Evolutionary conservation across 2,113 vertebrate species (phyloP).

Genomic region (Nerophis ophidion): DNA sequence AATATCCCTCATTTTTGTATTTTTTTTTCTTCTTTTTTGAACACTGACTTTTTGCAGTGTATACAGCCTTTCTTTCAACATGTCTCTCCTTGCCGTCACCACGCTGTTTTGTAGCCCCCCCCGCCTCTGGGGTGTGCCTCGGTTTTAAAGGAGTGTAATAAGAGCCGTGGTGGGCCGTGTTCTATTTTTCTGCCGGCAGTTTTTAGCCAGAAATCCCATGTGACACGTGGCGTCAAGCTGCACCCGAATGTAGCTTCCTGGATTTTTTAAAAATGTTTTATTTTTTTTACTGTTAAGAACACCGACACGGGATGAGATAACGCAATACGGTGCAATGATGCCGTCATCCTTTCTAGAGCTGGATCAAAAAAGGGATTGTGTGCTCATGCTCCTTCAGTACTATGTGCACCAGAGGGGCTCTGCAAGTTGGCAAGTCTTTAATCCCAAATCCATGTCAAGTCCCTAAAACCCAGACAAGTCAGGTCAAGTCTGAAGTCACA

Average conservation of each 20-base stretch:
- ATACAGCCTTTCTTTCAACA: conserved; percentile 13
- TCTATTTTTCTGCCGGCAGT: conserved; percentile 57
- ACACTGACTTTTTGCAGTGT: too few species aligned
- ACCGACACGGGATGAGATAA: conserved; percentile 8
- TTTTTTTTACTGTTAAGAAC: conserved; percentile 19
- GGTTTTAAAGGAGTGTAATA: conserved; percentile 49
- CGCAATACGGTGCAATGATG: conserved; percentile 2
- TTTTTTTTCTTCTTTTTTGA: too few species aligned
- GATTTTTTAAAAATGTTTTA: conserved; percentile 20
- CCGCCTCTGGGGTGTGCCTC: conserved; percentile 16
- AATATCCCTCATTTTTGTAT: too few species aligned
- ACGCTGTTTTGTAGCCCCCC: conserved; percentile 20
- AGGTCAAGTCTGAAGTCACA: too few species aligned
- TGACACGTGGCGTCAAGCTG: conserved; percentile 51
- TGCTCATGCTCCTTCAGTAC: not conserved
- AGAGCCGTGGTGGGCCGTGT: conserved; percentile 35
- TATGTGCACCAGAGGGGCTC: too few species aligned
- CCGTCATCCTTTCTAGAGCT: not conserved
- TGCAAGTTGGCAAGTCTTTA: too few species aligned
- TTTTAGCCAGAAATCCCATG: conserved; percentile 45
- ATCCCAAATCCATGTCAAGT: too few species aligned
- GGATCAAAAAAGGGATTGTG: not conserved
- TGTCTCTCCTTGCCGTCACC: not conserved
- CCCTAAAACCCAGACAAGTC: too few species aligned
- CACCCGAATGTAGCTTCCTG: conserved; percentile 35